Evolutionary conservation across 2,113 vertebrate genomes (phyloP).

Genomic region (Oncorhynchus kisutch): DNA sequence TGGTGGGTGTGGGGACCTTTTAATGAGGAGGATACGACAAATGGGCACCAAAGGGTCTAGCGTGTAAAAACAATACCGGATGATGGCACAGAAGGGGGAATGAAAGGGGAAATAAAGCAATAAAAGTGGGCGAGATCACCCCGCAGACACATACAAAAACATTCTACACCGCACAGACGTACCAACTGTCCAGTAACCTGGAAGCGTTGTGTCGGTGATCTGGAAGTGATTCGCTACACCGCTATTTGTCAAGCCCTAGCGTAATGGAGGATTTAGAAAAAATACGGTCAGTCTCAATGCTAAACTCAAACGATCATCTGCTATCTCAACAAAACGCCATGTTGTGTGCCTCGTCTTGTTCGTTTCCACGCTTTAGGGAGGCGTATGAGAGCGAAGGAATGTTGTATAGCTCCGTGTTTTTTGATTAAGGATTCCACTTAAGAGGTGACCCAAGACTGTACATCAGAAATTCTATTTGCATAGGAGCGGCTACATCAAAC

Average conservation of each 20-base stretch:
- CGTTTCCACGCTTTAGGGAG: not conserved
- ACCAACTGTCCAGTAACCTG: constrained; percentile 37
- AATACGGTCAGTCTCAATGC: not conserved
- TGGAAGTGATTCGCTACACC: constrained; percentile 38
- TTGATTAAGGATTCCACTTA: constrained; percentile 31
- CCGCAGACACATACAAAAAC: not conserved
- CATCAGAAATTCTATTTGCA: constrained; percentile 23
- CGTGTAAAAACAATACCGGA: constrained; percentile 5
- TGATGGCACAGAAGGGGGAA: constrained; percentile 51
- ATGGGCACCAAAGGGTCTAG: not conserved
- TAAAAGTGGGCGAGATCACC: constrained; percentile 50
- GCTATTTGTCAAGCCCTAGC: not conserved
- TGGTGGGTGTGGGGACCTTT: not conserved
- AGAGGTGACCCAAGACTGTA: constrained; percentile 20
- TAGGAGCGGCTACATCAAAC: constrained; percentile 27
- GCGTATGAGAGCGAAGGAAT: constrained; percentile 19
- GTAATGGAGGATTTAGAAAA: not conserved
- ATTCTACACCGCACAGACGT: constrained; percentile 21
- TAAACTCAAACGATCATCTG: not conserved
- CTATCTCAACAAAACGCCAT: not conserved
- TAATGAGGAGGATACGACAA: not conserved
- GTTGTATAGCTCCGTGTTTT: constrained; percentile 16
- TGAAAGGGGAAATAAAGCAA: constrained; percentile 61
- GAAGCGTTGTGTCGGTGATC: constrained; percentile 36
- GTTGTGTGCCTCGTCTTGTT: not conserved